Percentiles rank a stretch among this genome's conserved stretches.
These are phyloP conservation scores for Rousettus leschenaultii DNA, from an alignment of 2,113 vertebrate genomes.

Conservation along the genomic window DNA sequence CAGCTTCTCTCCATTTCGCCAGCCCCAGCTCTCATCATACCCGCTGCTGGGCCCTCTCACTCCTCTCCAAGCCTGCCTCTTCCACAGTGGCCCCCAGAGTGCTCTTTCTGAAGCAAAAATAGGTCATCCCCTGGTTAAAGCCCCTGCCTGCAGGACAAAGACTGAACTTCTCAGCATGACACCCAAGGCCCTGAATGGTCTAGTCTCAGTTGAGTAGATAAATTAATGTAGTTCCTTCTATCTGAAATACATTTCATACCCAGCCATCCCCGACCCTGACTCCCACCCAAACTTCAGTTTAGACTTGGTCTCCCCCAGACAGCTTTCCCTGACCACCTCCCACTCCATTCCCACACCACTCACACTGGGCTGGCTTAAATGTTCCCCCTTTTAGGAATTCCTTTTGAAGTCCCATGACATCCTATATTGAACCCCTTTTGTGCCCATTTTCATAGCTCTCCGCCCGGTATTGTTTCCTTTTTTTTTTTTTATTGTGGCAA, in stretches of 20 bases:
- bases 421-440: background rate
- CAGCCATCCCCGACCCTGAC: too few species aligned
- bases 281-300: background rate
- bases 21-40: too few species aligned
- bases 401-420: background rate
- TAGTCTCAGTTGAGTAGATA: background rate
- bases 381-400: background rate
- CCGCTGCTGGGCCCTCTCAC: background rate
- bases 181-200: background rate
- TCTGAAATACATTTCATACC: background rate
- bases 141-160: background rate
- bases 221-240: background rate
- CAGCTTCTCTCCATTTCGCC: background rate
- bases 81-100: background rate
- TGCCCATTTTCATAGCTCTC: background rate
- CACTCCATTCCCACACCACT: accelerated
- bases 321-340: background rate
- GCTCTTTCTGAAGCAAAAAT: background rate
- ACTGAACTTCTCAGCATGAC: background rate
- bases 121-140: background rate
- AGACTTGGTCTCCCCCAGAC: background rate
- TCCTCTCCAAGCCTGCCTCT: too few species aligned
- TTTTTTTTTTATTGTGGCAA: background rate
- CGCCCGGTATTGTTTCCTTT: background rate
- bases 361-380: background rate